Conservation (phyloP, 2,888 invertebrate species). For the Lumbricus terrestris region DNA sequence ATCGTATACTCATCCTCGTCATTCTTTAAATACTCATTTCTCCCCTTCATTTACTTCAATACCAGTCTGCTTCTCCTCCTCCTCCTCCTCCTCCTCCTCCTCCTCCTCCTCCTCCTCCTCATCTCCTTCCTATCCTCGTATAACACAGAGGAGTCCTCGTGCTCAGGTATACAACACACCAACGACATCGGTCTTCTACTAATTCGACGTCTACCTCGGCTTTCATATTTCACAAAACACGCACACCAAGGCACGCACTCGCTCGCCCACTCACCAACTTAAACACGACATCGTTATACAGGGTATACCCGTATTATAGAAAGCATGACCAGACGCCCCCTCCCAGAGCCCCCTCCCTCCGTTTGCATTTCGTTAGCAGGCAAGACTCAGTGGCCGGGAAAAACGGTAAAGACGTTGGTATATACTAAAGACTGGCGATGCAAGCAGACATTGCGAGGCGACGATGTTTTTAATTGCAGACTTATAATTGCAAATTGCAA, state of each 20-base stretch:
- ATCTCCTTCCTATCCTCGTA: not conserved
- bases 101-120: slow-evolving; percentile 21
- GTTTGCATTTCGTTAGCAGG: not conserved
- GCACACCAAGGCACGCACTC: not conserved
- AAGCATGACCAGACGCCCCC: not conserved
- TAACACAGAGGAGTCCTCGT: no score
- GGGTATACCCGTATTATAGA: no score
- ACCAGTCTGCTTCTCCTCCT: not conserved
- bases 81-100: slow-evolving; percentile 12
- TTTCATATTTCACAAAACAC: not conserved
- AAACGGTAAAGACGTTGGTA: not conserved
- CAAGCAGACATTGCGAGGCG: not conserved
- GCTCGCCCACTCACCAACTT: not conserved
- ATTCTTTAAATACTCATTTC: no score
- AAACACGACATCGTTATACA: not conserved
- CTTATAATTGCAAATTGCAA: no score
- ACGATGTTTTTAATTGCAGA: no score
- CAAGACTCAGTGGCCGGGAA: not conserved
- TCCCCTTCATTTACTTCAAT: no score
- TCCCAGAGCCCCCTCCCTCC: no score
- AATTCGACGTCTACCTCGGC: not conserved
- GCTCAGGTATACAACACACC: not conserved
- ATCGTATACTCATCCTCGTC: no score
- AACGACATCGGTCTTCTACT: not conserved
- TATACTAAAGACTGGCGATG: not conserved